Evolutionary conservation across 2,888 invertebrate species (phyloP), one percentile per base, ranked within the genome.

Genomic region (Torymus aiolomorphi): DNA sequence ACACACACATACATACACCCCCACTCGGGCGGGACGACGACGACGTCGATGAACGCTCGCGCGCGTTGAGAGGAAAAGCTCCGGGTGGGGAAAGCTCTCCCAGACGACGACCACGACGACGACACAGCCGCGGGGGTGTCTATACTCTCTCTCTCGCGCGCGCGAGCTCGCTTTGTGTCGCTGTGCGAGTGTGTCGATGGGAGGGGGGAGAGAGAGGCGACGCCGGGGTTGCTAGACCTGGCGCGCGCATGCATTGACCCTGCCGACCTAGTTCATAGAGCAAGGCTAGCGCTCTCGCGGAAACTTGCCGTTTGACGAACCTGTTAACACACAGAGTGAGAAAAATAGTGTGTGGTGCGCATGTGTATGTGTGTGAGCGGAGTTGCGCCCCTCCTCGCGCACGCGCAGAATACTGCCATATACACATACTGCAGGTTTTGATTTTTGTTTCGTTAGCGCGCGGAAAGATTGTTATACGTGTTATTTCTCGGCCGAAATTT

Each of bases 201-300:
- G 59, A 18, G 59, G 16, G 59, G 16, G 18, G 54, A 11, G 52
- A 8, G 14, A 16, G 20, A 18, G 52, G 31, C 74, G 51, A 52
- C 49, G 63, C 54, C 18, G 69, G 59, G 73, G 61, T 20, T 14
- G 70, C 65, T 59, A 18, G 62, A 67, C 13, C 59, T 49, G 63
- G 61, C 74, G 74, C 54, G 67, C 72, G 78, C 83, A 82, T 82
- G 80, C 83, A 81, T 82, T 84, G 83, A 84, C 83, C 83, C 83
- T 84, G 83, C 79, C 88, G 88, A 88, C 88, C 88, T 84, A 88
- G 87, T 88, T 88, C 87, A 86, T 86, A 85, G 85, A 83, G 86
- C 88, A 87, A 88, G 88, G 88, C 88, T 88, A 87, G 83, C 69
- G 51, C 5, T 18, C 24, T 24, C 12, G 56, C 13, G 49, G 59